Base-by-base conservation (phyloP, 2,888 invertebrate genomes). In the Polyommatus iphigenia region DNA sequence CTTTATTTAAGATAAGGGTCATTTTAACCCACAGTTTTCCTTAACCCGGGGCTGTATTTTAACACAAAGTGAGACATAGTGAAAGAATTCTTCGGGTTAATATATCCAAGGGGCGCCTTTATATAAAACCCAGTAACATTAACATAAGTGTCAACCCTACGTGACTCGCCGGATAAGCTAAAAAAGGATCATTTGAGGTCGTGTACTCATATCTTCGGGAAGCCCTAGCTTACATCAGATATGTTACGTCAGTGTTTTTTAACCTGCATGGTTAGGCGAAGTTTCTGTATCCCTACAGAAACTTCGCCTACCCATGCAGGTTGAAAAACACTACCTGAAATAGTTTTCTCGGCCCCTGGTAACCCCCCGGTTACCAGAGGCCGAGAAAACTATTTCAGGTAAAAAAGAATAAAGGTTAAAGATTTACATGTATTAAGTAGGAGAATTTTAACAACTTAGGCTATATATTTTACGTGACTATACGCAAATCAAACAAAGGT, bases 141-240 rank as follows among this genome's bases (percentile, higher is more conserved):
- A 75, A 75, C 75, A 80, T 79, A 76, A 79, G 73, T 79, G 80
- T 80, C 78, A 76, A 71, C 77, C 73, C 76, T 77, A 76, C 77
- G 77, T 76, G 77, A 80, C 78, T 24, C 73, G 46, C 76, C 57
- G 78, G 76, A 76, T 77, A 80, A 79, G 77, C 78, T 77, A 71
- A 32, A 72, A 80, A 78, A 76, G 59, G 78, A 78, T 76, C 71
- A 76, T 77, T 79, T 75, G 77, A 71, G 79, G 77, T 77, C 75
- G 75, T 32, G 50, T 75, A 29, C 50, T 73, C 71, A 78, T 79
- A 79, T 77, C 50, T 76, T 57, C 76, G 77, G 71, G 78, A 79
- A 78, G 71, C 79, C 78, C 67, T 73, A 77, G 80, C 78, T 80
- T 80, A 80, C 71, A 76, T 76, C 76, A 77, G 76, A 80, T 78